These are phyloP conservation scores for Rhynchotus rufescens DNA, from an alignment of 2,797 vertebrate species.

Conservation along the genomic window DNA sequence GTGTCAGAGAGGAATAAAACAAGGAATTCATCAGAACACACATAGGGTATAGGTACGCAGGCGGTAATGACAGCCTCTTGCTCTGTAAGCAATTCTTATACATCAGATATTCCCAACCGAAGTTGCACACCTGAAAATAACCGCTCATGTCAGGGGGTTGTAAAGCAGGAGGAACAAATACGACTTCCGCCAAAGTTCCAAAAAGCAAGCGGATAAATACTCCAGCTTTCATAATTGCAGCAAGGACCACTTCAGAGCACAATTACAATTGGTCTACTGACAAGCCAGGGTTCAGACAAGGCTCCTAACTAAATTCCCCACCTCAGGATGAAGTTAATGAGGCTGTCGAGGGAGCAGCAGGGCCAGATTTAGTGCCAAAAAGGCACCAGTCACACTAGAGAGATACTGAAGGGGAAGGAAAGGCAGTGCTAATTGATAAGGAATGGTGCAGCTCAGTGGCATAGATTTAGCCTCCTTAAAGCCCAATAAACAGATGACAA, in stretches of 20 bases:
- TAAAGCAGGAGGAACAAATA: conserved; percentile 49
- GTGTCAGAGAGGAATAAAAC: conserved; percentile 47
- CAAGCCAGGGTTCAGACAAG: conserved; percentile 55
- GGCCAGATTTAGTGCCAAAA: conserved; percentile 69
- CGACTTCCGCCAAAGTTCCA: not conserved
- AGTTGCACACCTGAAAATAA: conserved; percentile 51
- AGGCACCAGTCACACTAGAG: not conserved
- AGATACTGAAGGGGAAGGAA: not conserved
- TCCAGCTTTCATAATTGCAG: conserved; percentile 8
- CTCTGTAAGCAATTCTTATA: conserved; percentile 63
- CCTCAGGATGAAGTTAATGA: conserved; percentile 71
- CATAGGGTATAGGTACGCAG: not conserved
- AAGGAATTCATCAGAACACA: conserved; percentile 45
- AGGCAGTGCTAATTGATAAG: conserved; percentile 15
- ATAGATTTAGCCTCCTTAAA: conserved; percentile 21
- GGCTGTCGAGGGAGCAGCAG: conserved; percentile 51
- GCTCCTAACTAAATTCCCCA: conserved; percentile 53
- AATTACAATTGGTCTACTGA: conserved; percentile 49
- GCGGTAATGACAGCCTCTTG: conserved; percentile 20
- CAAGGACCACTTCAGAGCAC: conserved; percentile 1
- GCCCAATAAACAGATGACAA: conserved; percentile 10
- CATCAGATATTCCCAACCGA: conserved; percentile 21
- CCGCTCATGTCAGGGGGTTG: conserved; percentile 32
- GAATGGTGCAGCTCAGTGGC: not conserved
- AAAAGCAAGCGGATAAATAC: conserved; percentile 16